Percentiles rank a stretch among this genome's conserved stretches.
Conservation (phyloP, 2,797 vertebrate genomes). For the Hydrophis major region DNA sequence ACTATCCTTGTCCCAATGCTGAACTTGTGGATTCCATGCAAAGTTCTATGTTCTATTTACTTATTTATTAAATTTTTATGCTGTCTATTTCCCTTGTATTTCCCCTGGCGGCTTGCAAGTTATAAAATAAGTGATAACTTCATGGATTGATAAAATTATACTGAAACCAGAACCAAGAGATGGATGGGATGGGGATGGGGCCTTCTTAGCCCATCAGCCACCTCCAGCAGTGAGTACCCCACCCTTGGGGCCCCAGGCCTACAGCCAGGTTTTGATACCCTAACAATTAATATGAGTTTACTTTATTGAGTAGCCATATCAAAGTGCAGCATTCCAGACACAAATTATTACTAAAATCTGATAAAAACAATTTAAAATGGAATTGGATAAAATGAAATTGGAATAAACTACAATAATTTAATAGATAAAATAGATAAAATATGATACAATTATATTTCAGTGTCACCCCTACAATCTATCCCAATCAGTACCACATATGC, state of each 20-base stretch:
- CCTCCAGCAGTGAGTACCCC: neutral
- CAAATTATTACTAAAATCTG: no score
- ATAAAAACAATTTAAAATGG: no score
- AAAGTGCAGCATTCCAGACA: no score
- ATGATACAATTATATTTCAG: no score
- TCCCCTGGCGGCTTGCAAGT: neutral
- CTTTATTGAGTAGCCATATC: no score
- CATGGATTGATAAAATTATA: neutral
- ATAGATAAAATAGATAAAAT: no score
- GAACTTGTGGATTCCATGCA: neutral
- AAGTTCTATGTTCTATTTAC: neutral
- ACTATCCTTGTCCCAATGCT: neutral
- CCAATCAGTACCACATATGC: no score
- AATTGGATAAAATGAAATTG: no score
- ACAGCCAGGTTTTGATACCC: neutral
- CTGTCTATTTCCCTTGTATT: neutral
- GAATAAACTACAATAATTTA: no score
- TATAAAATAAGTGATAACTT: neutral
- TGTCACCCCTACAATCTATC: no score
- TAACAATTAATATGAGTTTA: neutral
- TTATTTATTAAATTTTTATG: neutral
- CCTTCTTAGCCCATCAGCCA: neutral
- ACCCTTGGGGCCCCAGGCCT: neutral
- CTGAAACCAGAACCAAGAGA: neutral
- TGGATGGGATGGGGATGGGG: neutral